phyloP scores from a whole-genome alignment of 1,140 invertebrate species.

The Theocolax elegans region DNA sequence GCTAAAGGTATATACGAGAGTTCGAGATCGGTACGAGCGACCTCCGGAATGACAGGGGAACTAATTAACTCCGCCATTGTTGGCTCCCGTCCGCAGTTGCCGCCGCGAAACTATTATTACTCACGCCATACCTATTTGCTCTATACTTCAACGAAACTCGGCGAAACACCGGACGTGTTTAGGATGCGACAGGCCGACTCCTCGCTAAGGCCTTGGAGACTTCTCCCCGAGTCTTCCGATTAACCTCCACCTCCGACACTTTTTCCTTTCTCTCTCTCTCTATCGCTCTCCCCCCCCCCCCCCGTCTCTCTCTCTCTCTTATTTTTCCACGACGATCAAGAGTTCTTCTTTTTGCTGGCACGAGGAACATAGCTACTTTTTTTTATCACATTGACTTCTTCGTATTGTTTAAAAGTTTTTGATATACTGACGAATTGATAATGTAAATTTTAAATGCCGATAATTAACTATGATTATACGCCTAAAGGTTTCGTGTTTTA shows the following conservation, averaged over 20 bases:
- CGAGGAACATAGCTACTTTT: not conserved
- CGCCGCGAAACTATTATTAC: constrained; percentile 61
- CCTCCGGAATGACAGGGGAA: constrained; percentile 55
- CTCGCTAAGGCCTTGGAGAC: not conserved
- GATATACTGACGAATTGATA: not conserved
- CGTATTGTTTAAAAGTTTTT: not conserved
- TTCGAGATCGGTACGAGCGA: constrained; percentile 6
- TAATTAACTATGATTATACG: constrained; percentile 14
- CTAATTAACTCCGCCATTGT: constrained; percentile 64
- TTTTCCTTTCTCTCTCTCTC: not conserved
- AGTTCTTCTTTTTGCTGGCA: not conserved
- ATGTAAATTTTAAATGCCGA: constrained; percentile 12
- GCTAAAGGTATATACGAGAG: constrained; percentile 18
- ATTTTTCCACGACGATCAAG: not conserved
- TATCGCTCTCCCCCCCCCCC: not conserved
- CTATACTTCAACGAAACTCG: constrained; percentile 26
- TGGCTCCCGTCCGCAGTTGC: constrained; percentile 42
- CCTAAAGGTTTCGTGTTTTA: not conserved
- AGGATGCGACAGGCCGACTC: constrained; percentile 39
- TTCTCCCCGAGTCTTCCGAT: not conserved
- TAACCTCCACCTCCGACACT: not conserved
- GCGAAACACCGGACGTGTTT: constrained; percentile 42
- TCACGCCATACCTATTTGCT: constrained; percentile 46
- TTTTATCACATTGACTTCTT: not conserved
- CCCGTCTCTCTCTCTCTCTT: not conserved